Percentiles rank a stretch among this genome's conserved stretches.
Conservation (phyloP, 2,888 invertebrate species). For the Heterodera filipjevi region DNA sequence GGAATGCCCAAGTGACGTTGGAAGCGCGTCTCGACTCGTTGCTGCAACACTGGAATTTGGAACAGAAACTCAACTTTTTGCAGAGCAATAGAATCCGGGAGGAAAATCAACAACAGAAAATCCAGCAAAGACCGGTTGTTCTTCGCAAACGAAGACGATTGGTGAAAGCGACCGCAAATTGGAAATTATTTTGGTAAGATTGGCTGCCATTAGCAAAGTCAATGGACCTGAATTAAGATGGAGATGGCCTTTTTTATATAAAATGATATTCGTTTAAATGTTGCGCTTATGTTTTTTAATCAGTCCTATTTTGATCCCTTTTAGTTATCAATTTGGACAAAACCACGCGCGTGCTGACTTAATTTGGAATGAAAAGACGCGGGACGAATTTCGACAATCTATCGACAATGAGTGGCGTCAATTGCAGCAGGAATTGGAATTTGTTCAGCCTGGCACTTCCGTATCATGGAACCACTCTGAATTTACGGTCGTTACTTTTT, state of each 20-base stretch:
- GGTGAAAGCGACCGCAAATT: constrained; percentile 74
- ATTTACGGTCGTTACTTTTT: constrained; percentile 74
- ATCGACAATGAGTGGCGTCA: constrained; percentile 82
- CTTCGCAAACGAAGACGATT: constrained; percentile 85
- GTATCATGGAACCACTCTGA: constrained; percentile 97
- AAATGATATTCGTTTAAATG: not conserved
- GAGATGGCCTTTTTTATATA: no score
- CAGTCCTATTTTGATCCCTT: constrained; percentile 70
- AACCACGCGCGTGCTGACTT: constrained; percentile 94
- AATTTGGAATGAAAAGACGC: constrained; percentile 97
- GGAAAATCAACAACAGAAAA: constrained; percentile 39
- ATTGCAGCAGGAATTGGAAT: constrained; percentile 61
- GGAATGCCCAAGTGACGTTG: constrained; percentile 52
- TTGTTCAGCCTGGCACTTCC: constrained; percentile 68
- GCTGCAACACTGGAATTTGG: constrained; percentile 69
- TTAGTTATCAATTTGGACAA: constrained; percentile 90
- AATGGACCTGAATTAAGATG: no score
- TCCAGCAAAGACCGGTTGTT: constrained; percentile 78
- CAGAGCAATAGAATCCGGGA: constrained; percentile 51
- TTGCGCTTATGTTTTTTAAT: not conserved
- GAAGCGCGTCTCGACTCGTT: constrained; percentile 69
- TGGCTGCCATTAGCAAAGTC: no score
- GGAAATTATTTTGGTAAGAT: constrained; percentile 43
- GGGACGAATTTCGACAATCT: constrained; percentile 88
- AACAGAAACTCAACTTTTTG: constrained; percentile 66